Evolutionary conservation across 2,888 invertebrate species (phyloP).

Genomic region (Cetonia aurata): DNA sequence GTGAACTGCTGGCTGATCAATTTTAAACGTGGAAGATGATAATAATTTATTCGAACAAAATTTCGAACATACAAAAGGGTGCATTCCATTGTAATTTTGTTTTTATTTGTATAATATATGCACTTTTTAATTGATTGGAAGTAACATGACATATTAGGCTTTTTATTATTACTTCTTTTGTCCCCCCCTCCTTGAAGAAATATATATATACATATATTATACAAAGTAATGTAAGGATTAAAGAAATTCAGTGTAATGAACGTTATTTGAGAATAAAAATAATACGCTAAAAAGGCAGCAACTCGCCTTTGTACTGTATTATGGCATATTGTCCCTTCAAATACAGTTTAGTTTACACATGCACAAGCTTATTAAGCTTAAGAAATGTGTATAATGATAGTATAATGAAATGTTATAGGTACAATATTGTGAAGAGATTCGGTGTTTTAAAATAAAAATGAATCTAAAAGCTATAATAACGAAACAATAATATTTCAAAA

Average conservation of each 20-base stretch:
- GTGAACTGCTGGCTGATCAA: slow-evolving; percentile 94
- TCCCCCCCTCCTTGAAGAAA: not conserved
- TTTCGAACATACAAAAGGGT: slow-evolving; percentile 47
- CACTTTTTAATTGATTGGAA: slow-evolving; percentile 27
- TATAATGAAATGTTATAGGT: not conserved
- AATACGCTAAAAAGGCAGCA: too few relatives aligned
- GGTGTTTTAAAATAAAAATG: not conserved
- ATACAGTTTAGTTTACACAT: slow-evolving; percentile 3
- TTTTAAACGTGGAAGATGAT: slow-evolving; percentile 74
- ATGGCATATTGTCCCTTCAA: too few relatives aligned
- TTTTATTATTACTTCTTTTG: slow-evolving; percentile 13
- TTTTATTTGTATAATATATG: slow-evolving; percentile 27
- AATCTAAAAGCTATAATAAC: slow-evolving; percentile 5
- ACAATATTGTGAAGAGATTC: slow-evolving; percentile 14
- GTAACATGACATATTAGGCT: slow-evolving; percentile 27
- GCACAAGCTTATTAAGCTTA: slow-evolving; percentile 1
- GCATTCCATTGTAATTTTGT: slow-evolving; percentile 52
- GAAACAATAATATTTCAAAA: slow-evolving; percentile 14
- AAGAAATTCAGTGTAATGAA: too few relatives aligned
- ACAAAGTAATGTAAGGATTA: too few relatives aligned
- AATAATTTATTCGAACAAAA: slow-evolving; percentile 31
- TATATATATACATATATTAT: slow-evolving; percentile 1
- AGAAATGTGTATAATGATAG: slow-evolving; percentile 12
- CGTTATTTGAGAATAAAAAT: too few relatives aligned
- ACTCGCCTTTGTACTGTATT: too few relatives aligned